Evolutionary conservation across 2,888 invertebrate genomes (phyloP), one percentile per base, ranked within the genome.

Genomic region (Mamestra brassicae): DNA sequence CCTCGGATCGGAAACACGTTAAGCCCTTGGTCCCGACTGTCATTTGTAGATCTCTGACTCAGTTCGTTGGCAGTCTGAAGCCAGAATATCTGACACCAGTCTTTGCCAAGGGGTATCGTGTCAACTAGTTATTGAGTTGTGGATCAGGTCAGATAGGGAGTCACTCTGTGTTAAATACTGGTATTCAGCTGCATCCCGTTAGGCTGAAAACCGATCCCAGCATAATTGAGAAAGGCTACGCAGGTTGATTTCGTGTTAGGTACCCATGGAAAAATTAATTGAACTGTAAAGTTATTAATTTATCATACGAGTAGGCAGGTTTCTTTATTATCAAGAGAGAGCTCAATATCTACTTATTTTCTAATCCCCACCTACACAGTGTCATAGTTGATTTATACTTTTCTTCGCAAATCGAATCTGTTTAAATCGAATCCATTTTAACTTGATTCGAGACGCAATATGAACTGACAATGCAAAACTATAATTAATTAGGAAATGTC

Each of bases 291-390:
- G 17, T 26, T 80, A 42, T 36, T 45, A 17, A 74, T 74, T 61
- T 26, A 38, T 61, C 11, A 52, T 10, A 26, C 7, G 55, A 61
- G 34, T 63, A 58, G 61, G n/a, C 63, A 58, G 45, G 11, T 74
- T 65, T 62, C 47, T 60, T 47, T 45, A 36, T 58, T 42, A 69
- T 60, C 17, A 63, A 63, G 55, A 67, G 47, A 81, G 42, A 81
- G 54, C 42, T 77, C 7, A 50, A 52, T 57, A 47, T 47, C 52
- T 63, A 42, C 8, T 60, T 77, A 67, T 50, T 65, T 71, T 61
- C 58, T 80, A 80, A 84, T 81, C 71, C 65, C 68, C 42, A 50
- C 84, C 84, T 67, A 81, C 81, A 71, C 84, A 67, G 34, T 61
- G 52, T 54, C 34, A 8, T 15, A 58, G 36, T 61, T 68, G 45